Percentiles rank a stretch among this genome's conserved stretches.
phyloP scores from a whole-genome alignment of 2,797 vertebrate species.

The Bovichtus variegatus region DNA sequence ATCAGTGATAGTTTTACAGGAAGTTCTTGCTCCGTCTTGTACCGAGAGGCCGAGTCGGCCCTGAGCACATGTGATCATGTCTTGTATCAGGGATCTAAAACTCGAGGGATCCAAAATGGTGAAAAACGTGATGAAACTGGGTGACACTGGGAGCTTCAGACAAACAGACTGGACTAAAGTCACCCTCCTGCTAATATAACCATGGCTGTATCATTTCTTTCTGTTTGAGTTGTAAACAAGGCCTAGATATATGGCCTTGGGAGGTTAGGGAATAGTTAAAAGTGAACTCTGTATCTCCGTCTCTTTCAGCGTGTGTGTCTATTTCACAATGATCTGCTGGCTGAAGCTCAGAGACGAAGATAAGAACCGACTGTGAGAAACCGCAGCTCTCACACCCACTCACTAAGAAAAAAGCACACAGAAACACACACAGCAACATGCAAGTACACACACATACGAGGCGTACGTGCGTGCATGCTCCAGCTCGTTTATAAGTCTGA shows the following conservation, averaged over 20 bases:
- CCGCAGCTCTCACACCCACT: constrained; percentile 83
- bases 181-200: constrained; percentile 43
- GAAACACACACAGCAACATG: constrained; percentile 1
- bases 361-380: constrained; percentile 83
- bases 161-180: constrained; percentile 35
- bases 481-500: constrained; percentile 15
- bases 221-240: constrained; percentile 78
- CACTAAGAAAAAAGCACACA: constrained; percentile 54
- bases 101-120: neutral
- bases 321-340: constrained; percentile 81
- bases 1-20: constrained; percentile 68
- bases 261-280: constrained; percentile 76
- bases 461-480: constrained; percentile 15
- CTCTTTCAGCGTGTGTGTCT: constrained; percentile 37
- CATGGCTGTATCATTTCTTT: constrained; percentile 59
- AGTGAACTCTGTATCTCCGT: constrained; percentile 65
- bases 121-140: constrained; percentile 10
- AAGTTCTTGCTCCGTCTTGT: constrained; percentile 53
- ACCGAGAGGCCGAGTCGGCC: constrained; percentile 38
- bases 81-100: constrained; percentile 32
- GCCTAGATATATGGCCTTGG: constrained; percentile 71
- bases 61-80: constrained; percentile 17
- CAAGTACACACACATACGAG: neutral
- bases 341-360: constrained; percentile 74
- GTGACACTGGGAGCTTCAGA: neutral